These are phyloP conservation scores for Cantharis nigra DNA, from an alignment of 2,888 invertebrate species.

Conservation along the genomic window DNA sequence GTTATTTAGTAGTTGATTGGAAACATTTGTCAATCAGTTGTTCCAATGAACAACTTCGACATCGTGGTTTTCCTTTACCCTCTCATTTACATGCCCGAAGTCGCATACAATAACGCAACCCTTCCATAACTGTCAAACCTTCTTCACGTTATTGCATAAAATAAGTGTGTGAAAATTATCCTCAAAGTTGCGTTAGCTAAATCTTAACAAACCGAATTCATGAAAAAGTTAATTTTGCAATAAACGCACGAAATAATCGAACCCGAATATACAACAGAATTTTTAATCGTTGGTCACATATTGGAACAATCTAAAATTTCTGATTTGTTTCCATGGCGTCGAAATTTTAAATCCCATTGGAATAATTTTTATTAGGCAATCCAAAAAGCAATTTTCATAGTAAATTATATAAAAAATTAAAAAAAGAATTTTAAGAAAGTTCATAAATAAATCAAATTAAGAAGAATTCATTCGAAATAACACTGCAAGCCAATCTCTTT, in stretches of 20 bases:
- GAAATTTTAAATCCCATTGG: background rate
- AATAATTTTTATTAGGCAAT: background rate
- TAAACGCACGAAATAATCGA: background rate
- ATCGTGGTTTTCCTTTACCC: constrained; percentile 27
- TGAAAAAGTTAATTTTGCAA: background rate
- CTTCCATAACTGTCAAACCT: constrained; percentile 33
- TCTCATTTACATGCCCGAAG: constrained; percentile 31
- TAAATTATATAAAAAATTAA: constrained; percentile 20
- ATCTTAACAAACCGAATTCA: background rate
- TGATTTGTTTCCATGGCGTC: background rate
- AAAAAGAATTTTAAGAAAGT: constrained; percentile 34
- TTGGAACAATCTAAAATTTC: background rate
- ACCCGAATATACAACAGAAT: background rate
- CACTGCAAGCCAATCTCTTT: constrained; percentile 56
- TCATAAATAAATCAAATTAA: constrained; percentile 44
- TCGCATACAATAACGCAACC: constrained; percentile 31
- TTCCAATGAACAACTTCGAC: constrained; percentile 27
- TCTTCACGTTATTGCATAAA: constrained; percentile 27
- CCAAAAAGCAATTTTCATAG: background rate
- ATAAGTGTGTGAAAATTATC: constrained; percentile 29
- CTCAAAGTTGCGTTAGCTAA: background rate
- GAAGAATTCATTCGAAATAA: constrained; percentile 50
- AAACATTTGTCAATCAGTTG: constrained; percentile 32
- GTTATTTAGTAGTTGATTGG: constrained; percentile 31
- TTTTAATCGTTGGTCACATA: background rate